Evolutionary conservation across 2,797 vertebrate genomes (phyloP), one percentile per base, ranked within the genome.

Genomic region (Dipus sagitta): DNA sequence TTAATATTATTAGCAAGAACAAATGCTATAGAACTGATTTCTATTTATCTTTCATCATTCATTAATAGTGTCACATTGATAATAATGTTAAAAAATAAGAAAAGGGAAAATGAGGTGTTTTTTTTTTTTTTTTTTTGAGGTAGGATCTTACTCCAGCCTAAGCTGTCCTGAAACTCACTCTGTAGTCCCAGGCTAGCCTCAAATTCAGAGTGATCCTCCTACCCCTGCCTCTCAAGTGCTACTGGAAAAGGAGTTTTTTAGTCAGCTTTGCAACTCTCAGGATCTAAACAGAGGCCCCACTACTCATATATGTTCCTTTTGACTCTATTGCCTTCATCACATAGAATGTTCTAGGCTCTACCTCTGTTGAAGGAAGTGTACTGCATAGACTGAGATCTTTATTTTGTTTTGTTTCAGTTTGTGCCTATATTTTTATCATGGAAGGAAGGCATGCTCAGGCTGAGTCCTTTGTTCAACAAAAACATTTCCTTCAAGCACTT

Each of bases 1-100:
- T 70, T 80, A 47, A 28, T 85, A 42, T 47, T 65, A 70, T 88
- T 82, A 79, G 78, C 67, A 92, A 91, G 23, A 95, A 77, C 78
- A 30, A 10, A 3, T 32, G 58, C 38, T 71, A 1, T 32, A 74
- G 54, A 89, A 91, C 92, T 93, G 52, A 81, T 78, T 93, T 85
- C 62, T 15, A n/a, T 52, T 92, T 87, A 24, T 32, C 42, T 86
- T 81, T 82, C 38, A 67, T 67, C 80, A 54, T 80, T 5, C 34
- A 34, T 47, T 86, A 82, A 34, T 72, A 12, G 30, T 79, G 81
- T 10, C 26, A 54, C 17, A 13, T 90, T n/a, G 6, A 15, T 54
- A 76, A 78, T 52, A 79, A 26, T 60, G 67, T 74, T 75, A 83
- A 32, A 67, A 86, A 77, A 20, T 88, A 84, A 71, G 77, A 21